phyloP scores from a whole-genome alignment of 2,797 vertebrate species.

The Epinephelus malabaricus region DNA sequence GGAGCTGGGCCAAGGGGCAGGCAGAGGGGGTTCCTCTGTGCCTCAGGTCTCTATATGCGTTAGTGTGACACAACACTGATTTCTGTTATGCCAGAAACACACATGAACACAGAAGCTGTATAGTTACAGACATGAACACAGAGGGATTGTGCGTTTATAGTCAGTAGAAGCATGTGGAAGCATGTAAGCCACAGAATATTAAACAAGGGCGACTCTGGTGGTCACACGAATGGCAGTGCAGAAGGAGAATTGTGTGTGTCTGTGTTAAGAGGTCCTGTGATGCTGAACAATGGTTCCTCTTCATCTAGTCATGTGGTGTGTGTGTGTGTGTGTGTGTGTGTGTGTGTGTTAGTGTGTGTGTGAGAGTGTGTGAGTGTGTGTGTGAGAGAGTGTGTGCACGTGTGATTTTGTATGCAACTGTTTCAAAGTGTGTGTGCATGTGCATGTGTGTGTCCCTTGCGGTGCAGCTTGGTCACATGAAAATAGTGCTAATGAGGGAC shows the following conservation, averaged over 20 bases:
- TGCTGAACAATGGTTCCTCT: slow-evolving; percentile 85
- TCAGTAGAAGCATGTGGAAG: slow-evolving; percentile 70
- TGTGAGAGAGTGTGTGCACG: slow-evolving; percentile 34
- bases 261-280: slow-evolving; percentile 83
- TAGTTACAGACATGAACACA: slow-evolving; percentile 63
- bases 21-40: slow-evolving; percentile 41
- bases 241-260: slow-evolving; percentile 73
- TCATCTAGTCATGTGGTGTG: slow-evolving; percentile 84
- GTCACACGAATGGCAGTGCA: slow-evolving; percentile 68
- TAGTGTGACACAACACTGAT: slow-evolving; percentile 65
- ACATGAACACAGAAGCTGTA: slow-evolving; percentile 61
- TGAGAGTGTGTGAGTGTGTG: slow-evolving; percentile 19
- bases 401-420: slow-evolving; percentile 69
- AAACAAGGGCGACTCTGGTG: slow-evolving; percentile 76
- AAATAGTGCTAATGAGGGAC: slow-evolving; percentile 79
- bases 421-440: slow-evolving; percentile 56
- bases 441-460: slow-evolving; percentile 58
- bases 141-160: slow-evolving; percentile 66
- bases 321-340: slow-evolving; percentile 34
- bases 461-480: slow-evolving; percentile 82
- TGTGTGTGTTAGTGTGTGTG: background rate
- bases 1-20: slow-evolving; percentile 34
- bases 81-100: slow-evolving; percentile 58
- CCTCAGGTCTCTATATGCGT: slow-evolving; percentile 58
- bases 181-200: slow-evolving; percentile 79